Conservation (phyloP, 2,888 invertebrate genomes). For the Tenodera sinensis region DNA sequence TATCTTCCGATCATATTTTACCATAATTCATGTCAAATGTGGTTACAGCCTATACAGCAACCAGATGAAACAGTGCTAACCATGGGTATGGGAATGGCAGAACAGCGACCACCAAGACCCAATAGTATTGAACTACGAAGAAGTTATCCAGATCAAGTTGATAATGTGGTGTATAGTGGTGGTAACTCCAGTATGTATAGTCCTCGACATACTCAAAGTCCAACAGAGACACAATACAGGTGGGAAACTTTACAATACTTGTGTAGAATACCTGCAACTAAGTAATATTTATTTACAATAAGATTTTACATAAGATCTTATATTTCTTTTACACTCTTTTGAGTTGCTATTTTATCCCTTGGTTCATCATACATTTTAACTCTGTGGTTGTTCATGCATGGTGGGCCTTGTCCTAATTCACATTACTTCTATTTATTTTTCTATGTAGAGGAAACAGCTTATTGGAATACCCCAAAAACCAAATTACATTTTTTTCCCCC, state of each 20-base stretch:
- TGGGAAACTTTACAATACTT: constrained; percentile 14
- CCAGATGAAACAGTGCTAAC: constrained; percentile 47
- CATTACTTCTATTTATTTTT: too few species aligned
- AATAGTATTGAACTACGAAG: constrained; percentile 83
- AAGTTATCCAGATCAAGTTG: constrained; percentile 53
- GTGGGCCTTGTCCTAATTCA: too few species aligned
- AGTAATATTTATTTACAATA: too few species aligned
- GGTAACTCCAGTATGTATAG: constrained; percentile 36
- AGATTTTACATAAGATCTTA: too few species aligned
- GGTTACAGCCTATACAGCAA: constrained; percentile 27
- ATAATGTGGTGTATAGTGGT: constrained; percentile 44
- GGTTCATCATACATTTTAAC: too few species aligned
- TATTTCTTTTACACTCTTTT: too few species aligned
- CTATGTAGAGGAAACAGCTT: too few species aligned
- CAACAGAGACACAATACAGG: constrained; percentile 37
- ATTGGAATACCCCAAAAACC: too few species aligned
- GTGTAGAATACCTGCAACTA: too few species aligned
- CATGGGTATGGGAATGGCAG: constrained; percentile 53
- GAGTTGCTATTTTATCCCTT: too few species aligned
- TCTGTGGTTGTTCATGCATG: too few species aligned
- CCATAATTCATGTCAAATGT: not conserved
- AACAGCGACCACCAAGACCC: constrained; percentile 70
- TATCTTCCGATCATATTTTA: not conserved
- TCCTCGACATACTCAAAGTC: constrained; percentile 32
- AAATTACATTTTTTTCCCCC: too few species aligned